Base-by-base conservation (phyloP, 2,888 invertebrate genomes). In the Agrilus cyanescens region DNA sequence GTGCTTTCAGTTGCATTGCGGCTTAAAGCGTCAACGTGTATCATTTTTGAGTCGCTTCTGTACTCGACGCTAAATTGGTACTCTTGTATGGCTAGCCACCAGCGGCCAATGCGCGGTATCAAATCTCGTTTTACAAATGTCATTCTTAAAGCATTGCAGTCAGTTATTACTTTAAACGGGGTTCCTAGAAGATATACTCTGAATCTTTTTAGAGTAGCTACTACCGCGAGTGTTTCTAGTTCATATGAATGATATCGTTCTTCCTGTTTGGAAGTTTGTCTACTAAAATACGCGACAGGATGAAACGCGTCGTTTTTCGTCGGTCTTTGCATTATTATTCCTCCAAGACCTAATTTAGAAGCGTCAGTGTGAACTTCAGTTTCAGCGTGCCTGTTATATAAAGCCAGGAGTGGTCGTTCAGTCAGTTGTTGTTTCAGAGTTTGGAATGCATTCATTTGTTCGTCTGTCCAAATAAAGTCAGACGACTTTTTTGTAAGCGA, bases 11-110 rank as follows among this genome's bases (percentile, higher is more conserved):
- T 32, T 13, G n/a, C 13, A 12, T 56, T 56, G 12, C 55, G 32
- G 15, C 57, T 53, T 12, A 58, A 36, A 5, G 54, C 52, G 46
- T 57, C 57, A 7, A 52, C 59, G 49, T 60, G 59, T 8, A 44
- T 40, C 59, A 61, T 59, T 37, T 46, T 50, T 2, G 41, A 29
- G 1, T 57, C 58, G 4, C 54, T 48, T 32, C 57, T 37, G 37
- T 58, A 56, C 18, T 54, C 48, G 1, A 61, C 51, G 0, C 41
- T 42, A 39, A 58, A 60, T 5, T 48, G 47, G 44, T 53, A 61
- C 34, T 62, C 60, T 30, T 48, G 46, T 29, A 54, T 40, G 14
- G 40, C 40, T 15, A 49, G 32, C 49, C 49, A 52, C 50, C 54
- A 55, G 3, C 53, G 38, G 4, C 44, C 46, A 8, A 53, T 47